Base-by-base conservation (phyloP, 1,140 invertebrate species). In the Eumaeus atala region DNA sequence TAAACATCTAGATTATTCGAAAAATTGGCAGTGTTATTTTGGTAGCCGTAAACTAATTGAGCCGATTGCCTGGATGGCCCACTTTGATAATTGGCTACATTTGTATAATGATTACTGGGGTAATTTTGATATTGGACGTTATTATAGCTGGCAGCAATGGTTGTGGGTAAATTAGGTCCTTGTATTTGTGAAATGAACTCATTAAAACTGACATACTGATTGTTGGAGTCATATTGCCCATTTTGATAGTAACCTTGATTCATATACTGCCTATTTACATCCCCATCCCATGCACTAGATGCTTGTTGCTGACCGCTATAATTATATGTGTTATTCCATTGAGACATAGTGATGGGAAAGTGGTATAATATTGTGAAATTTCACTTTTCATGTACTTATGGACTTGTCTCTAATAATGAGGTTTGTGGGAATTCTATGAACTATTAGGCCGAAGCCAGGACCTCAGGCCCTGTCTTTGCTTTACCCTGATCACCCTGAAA, bases 141-240 rank as follows among this genome's bases (percentile, higher is more conserved):
- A 55, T 66, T 77, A 48, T 68, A 78, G 40, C 63, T 66, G 49
- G 52, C 48, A 44, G 64, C 44, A 60, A 64, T 73, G 0, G 65
- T 28, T 17, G 66, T 49, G 17, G 67, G 60, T 48, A 59, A 51
- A 35, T 62, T 68, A 50, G 72, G 67, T 10, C 54, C 54, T 62
- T 84, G 83, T 65, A 84, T 84, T 72, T 84, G 83, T 51, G 72
- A 66, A 53, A 87, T 48, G 68, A 87, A 87, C 50, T 87, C 81
- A 63, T 87, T 72, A 61, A 87, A 87, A 56, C 74, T 79, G 28
- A 84, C 77, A 75, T 87, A 87, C 42, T 84, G 80, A 44, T 71
- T 74, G 54, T 37, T 66, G 12, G 68, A 52, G 36, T 84, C 72
- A 57, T 67, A 66, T 64, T 77, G 76, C 51, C 67, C 68, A 56